Base-by-base conservation (phyloP, 2,797 vertebrate genomes). In the Paguma larvata region DNA sequence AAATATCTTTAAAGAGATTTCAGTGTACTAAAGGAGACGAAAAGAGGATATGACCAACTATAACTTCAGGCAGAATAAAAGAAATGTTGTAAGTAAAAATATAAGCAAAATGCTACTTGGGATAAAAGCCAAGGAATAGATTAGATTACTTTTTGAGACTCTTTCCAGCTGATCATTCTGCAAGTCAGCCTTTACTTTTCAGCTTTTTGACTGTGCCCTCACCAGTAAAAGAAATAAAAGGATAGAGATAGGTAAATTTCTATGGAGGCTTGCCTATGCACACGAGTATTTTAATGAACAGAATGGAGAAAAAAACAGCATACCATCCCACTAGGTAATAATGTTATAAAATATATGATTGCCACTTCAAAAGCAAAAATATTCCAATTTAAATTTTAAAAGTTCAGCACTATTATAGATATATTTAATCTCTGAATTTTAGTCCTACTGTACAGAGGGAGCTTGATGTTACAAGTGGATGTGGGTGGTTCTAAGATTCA, bases 291-390 rank as follows among this genome's bases (percentile, higher is more conserved):
- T 91, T 85, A 83, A 85, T 90, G 68, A 97, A 82, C 9, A 80
- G 30, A 93, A 87, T 38, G 77, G 38, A 18, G 16, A 32, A 25
- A 41, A 79, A 53, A 19, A 59, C 1, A 67, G 12, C 94, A 44
- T 95, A 91, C 48, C 90, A 56, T 95, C 85, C 63, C 46, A 30
- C 78, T 97, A 63, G 96, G 84, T 56, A 97, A 84, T 93, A 75
- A 85, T 90, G 94, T 95, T 95, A 73, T 94, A 70, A 97, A 93
- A 65, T 6, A 23, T 80, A 46, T 91, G 83, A 96, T 97, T 95
- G 59, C 79, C 56, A 85, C 14, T 41, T 97, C 53, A 91, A 63
- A 70, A 97, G 13, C 21, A 63, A 41, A 70, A 97, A 59, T 68
- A 48, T 15, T 10, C 1, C 32, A 46, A 77, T 94, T 95, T 92